phyloP scores from a whole-genome alignment of 2,113 vertebrate species.

The Apaloderma vittatum region DNA sequence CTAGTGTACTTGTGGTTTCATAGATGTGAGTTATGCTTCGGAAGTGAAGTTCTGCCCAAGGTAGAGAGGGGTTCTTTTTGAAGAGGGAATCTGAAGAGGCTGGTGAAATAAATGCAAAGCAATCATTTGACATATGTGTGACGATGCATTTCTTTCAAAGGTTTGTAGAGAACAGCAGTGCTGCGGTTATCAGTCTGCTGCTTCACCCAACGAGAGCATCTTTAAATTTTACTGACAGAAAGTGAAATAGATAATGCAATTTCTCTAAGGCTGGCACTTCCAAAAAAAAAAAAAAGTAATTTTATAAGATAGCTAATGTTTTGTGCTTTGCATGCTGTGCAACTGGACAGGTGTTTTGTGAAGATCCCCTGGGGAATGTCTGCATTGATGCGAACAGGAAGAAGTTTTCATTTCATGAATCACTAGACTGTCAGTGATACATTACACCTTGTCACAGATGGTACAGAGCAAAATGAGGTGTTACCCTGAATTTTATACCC shows the following conservation, averaged over 20 bases:
- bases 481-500: slow-evolving; percentile 4
- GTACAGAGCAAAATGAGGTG: background rate
- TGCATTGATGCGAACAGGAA: slow-evolving; percentile 10
- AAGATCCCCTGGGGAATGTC: background rate
- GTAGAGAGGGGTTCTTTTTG: background rate
- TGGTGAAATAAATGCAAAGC: background rate
- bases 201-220: background rate
- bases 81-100: background rate
- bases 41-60: background rate
- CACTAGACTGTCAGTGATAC: slow-evolving; percentile 31
- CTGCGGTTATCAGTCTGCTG: background rate
- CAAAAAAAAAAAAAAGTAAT: background rate
- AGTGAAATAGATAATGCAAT: background rate
- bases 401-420: slow-evolving; percentile 37
- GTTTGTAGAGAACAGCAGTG: background rate
- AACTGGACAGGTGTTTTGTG: background rate
- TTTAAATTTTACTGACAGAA: background rate
- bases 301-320: background rate
- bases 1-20: background rate
- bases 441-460: background rate
- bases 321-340: background rate
- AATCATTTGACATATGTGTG: background rate
- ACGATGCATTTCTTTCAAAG: background rate
- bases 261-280: background rate
- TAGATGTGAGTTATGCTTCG: background rate